Base-by-base conservation (phyloP, 2,888 invertebrate species). In the Lydus trimaculatus region DNA sequence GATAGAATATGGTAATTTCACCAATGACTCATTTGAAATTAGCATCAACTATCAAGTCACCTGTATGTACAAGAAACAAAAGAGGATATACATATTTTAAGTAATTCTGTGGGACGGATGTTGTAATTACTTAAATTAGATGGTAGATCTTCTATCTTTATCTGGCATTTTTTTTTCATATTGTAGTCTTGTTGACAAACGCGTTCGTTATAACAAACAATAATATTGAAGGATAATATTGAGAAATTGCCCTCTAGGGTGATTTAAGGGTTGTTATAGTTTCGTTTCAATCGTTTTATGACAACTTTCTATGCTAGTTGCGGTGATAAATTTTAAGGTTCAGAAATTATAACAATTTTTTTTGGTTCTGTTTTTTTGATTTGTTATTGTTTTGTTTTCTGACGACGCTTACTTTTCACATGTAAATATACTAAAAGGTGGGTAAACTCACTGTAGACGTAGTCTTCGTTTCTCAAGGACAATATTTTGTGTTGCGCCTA, bases 381-480 rank as follows among this genome's bases (percentile, higher is more conserved):
- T 7, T 7, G 33, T 33, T 33, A 33, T 33, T 33, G 33, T 33
- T 33, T 33, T 33, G 33, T 33, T 36, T 36, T 36, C 8, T n/a
- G n/a, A n/a, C 9, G 3, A 7, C 33, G 33, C 33, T 11, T 11
- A 33, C 36, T 48, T 9, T 9, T 20, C 20, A 20, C 48, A 48
- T 48, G 48, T 48, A 48, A 48, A 48, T 48, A 48, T 6, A 48
- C 48, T 11, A 7, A 48, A 48, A 48, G 76, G 76, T 76, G 75
- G 76, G 74, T 75, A 76, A 77, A 77, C 75, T 77, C 74, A 67
- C 73, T 65, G 69, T 63, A 74, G 70, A 76, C 72, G 72, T 5
- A 20, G 20, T 20, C 9, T 17, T 3, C 9, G 2, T 8, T 9
- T 48, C 48, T 48, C 48, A 48, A 48, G 48, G 48, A 48, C 48